Evolutionary conservation across 2,888 invertebrate genomes (phyloP).

Genomic region (Bibio marci): DNA sequence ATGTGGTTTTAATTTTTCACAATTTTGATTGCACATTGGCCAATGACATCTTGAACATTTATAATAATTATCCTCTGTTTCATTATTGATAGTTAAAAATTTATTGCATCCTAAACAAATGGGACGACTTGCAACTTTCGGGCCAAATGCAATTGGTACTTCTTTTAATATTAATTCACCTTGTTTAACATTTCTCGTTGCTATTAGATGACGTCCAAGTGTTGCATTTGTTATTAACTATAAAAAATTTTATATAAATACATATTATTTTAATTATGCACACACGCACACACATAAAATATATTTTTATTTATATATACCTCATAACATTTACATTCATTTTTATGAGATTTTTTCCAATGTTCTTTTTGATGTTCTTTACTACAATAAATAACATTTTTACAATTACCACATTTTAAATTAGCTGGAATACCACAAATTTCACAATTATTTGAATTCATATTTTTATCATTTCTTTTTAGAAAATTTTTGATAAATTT

Average conservation of each 20-base stretch:
- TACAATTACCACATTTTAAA: constrained; percentile 51
- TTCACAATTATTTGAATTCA: too few relatives aligned
- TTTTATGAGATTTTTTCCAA: constrained; percentile 51
- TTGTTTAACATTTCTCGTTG: constrained; percentile 46
- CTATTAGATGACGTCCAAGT: constrained; percentile 44
- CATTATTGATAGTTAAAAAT: constrained; percentile 10
- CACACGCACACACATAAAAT: not conserved
- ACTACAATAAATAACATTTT: constrained; percentile 49
- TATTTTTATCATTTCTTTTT: too few relatives aligned
- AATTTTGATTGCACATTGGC: constrained; percentile 47
- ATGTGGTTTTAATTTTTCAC: constrained; percentile 38
- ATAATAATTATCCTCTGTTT: constrained; percentile 32
- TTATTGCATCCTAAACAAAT: constrained; percentile 47
- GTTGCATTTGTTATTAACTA: constrained; percentile 36
- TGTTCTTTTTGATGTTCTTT: constrained; percentile 52
- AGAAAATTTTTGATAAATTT: too few relatives aligned
- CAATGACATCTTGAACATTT: constrained; percentile 46
- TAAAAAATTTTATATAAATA: constrained; percentile 26
- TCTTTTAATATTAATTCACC: constrained; percentile 52
- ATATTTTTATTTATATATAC: constrained; percentile 10
- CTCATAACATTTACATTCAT: constrained; percentile 36
- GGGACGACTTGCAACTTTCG: constrained; percentile 40
- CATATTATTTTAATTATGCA: too few relatives aligned
- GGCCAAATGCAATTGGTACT: constrained; percentile 46
- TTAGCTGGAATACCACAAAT: constrained; percentile 43